A percentile compares a stretch with the other conserved stretches of the same genome.
Conservation (phyloP, 2,797 vertebrate genomes). For the Oryzias dopingdopingensis region DNA sequence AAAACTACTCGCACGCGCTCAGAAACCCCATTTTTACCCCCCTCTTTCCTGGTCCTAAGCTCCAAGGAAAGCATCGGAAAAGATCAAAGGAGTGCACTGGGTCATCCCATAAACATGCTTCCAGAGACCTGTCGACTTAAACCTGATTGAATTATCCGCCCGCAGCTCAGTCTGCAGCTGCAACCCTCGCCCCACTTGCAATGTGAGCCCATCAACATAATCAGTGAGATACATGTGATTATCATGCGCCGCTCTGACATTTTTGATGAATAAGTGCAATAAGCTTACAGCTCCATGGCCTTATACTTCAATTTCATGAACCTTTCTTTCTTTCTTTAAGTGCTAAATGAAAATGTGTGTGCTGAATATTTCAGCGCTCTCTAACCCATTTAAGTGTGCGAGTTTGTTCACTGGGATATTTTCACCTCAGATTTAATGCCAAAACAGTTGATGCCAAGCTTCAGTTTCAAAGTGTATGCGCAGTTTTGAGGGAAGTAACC, state of each 20-base stretch:
- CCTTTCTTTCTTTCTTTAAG: background rate
- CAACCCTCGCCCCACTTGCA: constrained; percentile 19
- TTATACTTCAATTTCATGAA: constrained; percentile 35
- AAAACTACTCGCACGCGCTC: constrained; percentile 22
- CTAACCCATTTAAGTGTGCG: background rate
- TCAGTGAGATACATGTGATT: constrained; percentile 9
- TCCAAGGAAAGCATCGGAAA: constrained; percentile 23
- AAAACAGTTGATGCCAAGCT: background rate
- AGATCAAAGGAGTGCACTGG: constrained; percentile 48
- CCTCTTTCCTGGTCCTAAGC: constrained; percentile 23
- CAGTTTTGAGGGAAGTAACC: background rate
- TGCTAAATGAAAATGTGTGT: too few relatives aligned
- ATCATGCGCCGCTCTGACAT: constrained; percentile 25
- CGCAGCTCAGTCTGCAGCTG: constrained; percentile 21
- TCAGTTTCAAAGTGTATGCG: background rate
- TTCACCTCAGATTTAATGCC: background rate
- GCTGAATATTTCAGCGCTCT: background rate
- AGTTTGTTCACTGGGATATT: background rate
- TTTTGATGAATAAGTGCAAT: constrained; percentile 38
- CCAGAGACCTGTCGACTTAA: constrained; percentile 39
- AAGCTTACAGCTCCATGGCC: background rate
- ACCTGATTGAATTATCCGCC: constrained; percentile 57
- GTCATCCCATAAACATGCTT: constrained; percentile 52
- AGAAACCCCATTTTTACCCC: constrained; percentile 15
- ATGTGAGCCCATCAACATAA: constrained; percentile 25